A percentile compares a stretch with the other conserved stretches of the same genome.
These are phyloP conservation scores for Drosophila robusta DNA, from an alignment of 2,888 invertebrate genomes.

Conservation along the genomic window DNA sequence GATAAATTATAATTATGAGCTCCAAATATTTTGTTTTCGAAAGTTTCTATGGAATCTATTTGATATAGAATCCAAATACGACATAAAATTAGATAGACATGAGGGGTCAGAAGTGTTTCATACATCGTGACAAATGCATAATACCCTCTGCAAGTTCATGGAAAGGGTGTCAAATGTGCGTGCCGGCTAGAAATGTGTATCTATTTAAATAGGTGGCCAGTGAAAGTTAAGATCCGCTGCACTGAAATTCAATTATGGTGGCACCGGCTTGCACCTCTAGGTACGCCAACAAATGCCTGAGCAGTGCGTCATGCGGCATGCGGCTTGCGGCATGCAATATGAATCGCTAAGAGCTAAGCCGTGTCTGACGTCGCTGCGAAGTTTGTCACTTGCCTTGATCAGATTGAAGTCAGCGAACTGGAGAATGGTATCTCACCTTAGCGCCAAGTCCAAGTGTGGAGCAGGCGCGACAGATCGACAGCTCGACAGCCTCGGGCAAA, in stretches of 20 bases:
- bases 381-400: conserved; percentile 61
- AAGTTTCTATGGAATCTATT: no score
- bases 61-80: no score
- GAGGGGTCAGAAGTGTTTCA: no score
- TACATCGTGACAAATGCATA: background rate
- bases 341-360: background rate
- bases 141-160: background rate
- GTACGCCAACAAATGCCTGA: conserved; percentile 22
- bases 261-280: conserved; percentile 7
- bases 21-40: no score
- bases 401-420: conserved; percentile 13
- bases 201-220: conserved; percentile 20
- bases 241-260: conserved; percentile 49
- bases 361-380: background rate
- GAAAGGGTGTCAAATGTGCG: conserved; percentile 7
- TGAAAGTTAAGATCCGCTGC: conserved; percentile 47
- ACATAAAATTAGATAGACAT: no score
- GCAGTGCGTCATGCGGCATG: conserved; percentile 34
- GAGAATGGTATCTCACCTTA: conserved; percentile 23
- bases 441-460: conserved; percentile 22
- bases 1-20: no score
- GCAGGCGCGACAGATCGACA: no score
- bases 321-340: conserved; percentile 28
- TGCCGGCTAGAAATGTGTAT: conserved; percentile 4
- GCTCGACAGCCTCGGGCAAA: no score